Percentiles rank a stretch among this genome's conserved stretches.
Conservation (phyloP, 2,113 vertebrate genomes). For the Clarias gariepinus region DNA sequence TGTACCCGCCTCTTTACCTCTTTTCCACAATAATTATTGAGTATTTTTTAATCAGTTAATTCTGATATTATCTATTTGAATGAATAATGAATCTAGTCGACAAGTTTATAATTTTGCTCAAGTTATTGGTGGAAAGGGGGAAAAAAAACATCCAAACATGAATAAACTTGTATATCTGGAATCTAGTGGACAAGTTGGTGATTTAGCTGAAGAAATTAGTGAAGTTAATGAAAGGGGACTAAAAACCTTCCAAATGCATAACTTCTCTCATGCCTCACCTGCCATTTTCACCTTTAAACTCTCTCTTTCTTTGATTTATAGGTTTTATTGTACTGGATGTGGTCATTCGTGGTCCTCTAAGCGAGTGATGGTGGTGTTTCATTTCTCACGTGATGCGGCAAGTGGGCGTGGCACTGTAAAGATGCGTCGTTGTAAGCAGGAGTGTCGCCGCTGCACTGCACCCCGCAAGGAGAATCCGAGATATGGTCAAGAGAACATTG, state of each 20-base stretch:
- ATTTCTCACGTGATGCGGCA: constrained; percentile 45
- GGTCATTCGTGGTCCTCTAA: constrained; percentile 72
- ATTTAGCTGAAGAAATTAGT: no score
- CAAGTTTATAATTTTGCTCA: no score
- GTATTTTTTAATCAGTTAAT: no score
- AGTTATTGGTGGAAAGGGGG: no score
- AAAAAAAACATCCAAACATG: neutral
- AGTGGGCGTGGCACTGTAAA: constrained; percentile 47
- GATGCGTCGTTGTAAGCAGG: constrained; percentile 70
- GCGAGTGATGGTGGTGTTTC: constrained; percentile 69
- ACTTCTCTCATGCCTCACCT: neutral
- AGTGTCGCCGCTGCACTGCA: constrained; percentile 64
- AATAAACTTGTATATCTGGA: no score
- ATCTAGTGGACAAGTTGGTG: no score
- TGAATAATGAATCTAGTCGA: no score
- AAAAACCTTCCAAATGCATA: neutral
- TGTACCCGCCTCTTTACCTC: no score
- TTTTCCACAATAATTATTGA: no score
- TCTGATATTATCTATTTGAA: no score
- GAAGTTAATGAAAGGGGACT: no score
- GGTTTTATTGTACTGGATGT: constrained; percentile 78
- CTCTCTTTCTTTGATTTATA: constrained; percentile 44
- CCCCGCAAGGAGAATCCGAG: constrained; percentile 61
- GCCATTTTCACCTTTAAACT: neutral
- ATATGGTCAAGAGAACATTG: constrained; percentile 66